Base-by-base conservation (phyloP, 1,140 invertebrate genomes). In the Caenorhabditis briggsae region DNA sequence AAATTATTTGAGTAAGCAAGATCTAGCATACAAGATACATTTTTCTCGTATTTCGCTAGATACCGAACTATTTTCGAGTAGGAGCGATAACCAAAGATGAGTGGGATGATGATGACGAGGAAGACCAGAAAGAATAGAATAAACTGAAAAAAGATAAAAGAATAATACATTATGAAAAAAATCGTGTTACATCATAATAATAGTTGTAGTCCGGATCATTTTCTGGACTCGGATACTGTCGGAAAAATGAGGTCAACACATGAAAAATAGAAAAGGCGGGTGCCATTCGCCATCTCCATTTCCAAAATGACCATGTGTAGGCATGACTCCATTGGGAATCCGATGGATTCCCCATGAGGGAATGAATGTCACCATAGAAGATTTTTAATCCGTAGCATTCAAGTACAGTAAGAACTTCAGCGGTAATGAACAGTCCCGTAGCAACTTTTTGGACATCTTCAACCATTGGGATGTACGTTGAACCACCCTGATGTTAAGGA, bases 381-480 rank as follows among this genome's bases (percentile, higher is more conserved):
- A 25, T 46, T 8, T 70, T n/a, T 14, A 70, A 70, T 6, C 64
- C 64, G n/a, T 70, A 70, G 8, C 46, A 70, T 46, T 70, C 64
- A 41, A 70, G 33, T 18, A 70, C 41, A 70, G 46, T 46, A 0
- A 70, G 0, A 7, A 70, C 5, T 70, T 46, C 6, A 16, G 18
- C 18, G 8, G 64, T 70, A 16, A 70, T 70, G 18, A 70, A 70
- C 5, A 46, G 5, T 70, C 64, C 64, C 5, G 41, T n/a, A 5
- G 41, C 43, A 16, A 70, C 18, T 46, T 18, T 43, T 46, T 70
- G 64, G 8, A 70, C 18, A 46, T 46, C 43, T n/a, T 46, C 8
- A 5, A 70, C 46, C 33, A 70, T 70, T 43, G 33, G 11, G 16
- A 46, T 20, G 41, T 70, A 70, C 33, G n/a, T 5, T 46, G 33